These are phyloP conservation scores for Holothuria scabra DNA, from an alignment of 53 echinoderm and acorn worm species.

Conservation along the genomic window DNA sequence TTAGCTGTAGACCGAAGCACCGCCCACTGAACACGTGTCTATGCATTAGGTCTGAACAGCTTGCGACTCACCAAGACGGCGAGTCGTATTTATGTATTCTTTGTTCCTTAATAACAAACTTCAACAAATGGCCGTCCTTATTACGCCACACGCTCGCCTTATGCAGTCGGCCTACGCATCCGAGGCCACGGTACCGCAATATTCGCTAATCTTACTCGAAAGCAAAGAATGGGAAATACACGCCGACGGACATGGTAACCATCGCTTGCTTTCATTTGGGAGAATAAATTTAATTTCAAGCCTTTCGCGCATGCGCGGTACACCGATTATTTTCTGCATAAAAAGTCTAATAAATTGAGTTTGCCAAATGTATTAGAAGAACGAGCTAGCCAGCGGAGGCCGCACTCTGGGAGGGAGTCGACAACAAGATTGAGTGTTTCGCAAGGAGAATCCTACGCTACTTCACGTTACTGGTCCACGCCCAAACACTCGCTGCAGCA, in stretches of 20 bases:
- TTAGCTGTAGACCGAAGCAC: slow-evolving; percentile 3
- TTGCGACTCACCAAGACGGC: slow-evolving; percentile 1
- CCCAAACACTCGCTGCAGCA: slow-evolving; percentile 23
- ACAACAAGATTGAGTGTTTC: slow-evolving; percentile 17
- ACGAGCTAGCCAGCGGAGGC: slow-evolving; percentile 39
- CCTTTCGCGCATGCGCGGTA: slow-evolving; percentile 23
- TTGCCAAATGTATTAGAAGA: slow-evolving; percentile 44
- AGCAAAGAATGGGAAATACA: slow-evolving; percentile 1
- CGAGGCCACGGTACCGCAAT: slow-evolving; percentile 7
- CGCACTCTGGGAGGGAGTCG: slow-evolving; percentile 30
- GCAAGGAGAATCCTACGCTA: slow-evolving; percentile 37
- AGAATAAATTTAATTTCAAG: not conserved
- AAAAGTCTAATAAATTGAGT: slow-evolving; percentile 36
- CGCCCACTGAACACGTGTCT: slow-evolving; percentile 43
- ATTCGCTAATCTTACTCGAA: not conserved
- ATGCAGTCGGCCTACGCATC: not conserved
- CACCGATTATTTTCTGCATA: slow-evolving; percentile 6
- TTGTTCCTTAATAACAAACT: not conserved
- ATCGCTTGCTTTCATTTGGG: slow-evolving; percentile 26
- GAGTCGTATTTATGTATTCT: not conserved
- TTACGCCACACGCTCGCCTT: slow-evolving; percentile 10
- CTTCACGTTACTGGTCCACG: slow-evolving; percentile 20
- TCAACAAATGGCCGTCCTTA: not conserved
- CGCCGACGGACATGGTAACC: not conserved
- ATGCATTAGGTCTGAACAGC: slow-evolving; percentile 29